Percentiles rank a stretch among this genome's conserved stretches.
These are phyloP conservation scores for Agrilus biguttatus DNA, from an alignment of 2,888 invertebrate genomes.

Conservation along the genomic window DNA sequence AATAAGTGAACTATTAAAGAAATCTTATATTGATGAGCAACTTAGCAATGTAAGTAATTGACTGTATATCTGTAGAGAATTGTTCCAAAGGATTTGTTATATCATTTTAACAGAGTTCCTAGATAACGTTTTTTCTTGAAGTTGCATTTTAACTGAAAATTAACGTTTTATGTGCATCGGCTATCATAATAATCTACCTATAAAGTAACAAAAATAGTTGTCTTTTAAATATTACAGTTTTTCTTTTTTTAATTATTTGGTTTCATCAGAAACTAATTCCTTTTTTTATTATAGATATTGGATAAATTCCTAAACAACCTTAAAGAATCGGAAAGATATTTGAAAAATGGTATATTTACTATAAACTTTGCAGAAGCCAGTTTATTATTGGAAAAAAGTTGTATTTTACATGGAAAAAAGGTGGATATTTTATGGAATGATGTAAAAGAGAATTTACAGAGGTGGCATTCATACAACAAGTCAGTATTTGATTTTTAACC, in stretches of 20 bases:
- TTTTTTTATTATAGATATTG: conserved; percentile 32
- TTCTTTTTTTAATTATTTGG: too few relatives aligned
- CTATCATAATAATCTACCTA: too few relatives aligned
- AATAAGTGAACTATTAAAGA: conserved; percentile 20
- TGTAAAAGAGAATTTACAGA: conserved; percentile 20
- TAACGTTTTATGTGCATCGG: too few relatives aligned
- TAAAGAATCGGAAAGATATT: conserved; percentile 25
- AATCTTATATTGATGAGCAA: conserved; percentile 21
- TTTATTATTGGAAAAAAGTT: conserved; percentile 59
- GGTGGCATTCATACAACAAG: conserved; percentile 8
- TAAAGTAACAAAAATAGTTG: not conserved
- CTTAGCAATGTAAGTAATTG: conserved; percentile 18
- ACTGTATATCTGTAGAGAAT: not conserved
- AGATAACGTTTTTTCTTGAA: too few relatives aligned
- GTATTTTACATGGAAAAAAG: conserved; percentile 55
- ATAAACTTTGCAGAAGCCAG: conserved; percentile 67
- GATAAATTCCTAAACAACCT: conserved; percentile 42
- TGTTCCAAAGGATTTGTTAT: not conserved
- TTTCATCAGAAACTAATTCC: not conserved
- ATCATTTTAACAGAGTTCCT: not conserved
- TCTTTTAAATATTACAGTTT: not conserved
- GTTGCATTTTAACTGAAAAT: too few relatives aligned
- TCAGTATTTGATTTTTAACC: conserved; percentile 1
- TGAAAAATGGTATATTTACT: conserved; percentile 31
- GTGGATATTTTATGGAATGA: conserved; percentile 40